Evolutionary conservation across 2,888 invertebrate genomes (phyloP).

Genomic region (Drosophila anceps): DNA sequence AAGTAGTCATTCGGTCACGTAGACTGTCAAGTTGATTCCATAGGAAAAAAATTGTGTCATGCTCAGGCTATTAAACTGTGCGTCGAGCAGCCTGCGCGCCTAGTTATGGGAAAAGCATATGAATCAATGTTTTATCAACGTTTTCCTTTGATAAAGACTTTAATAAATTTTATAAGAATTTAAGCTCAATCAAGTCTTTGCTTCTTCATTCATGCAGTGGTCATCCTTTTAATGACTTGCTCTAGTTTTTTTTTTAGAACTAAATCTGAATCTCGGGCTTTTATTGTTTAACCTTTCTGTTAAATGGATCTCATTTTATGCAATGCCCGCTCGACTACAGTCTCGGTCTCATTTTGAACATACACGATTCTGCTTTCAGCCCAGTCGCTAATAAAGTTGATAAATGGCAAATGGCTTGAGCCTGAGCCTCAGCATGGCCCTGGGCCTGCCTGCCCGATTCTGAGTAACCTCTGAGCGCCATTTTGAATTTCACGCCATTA

Average conservation of each 20-base stretch:
- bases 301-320: conserved; percentile 13
- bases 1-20: not conserved
- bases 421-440: not conserved
- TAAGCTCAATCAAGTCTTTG: not conserved
- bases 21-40: not conserved
- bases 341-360: not conserved
- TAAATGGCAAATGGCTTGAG: conserved; percentile 67
- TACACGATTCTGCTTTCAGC: conserved; percentile 15
- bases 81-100: too few relatives aligned
- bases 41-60: not conserved
- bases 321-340: conserved; percentile 15
- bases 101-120: too few relatives aligned
- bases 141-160: too few relatives aligned
- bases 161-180: too few relatives aligned
- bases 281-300: conserved; percentile 1
- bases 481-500: conserved; percentile 78
- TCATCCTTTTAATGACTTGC: too few relatives aligned
- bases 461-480: conserved; percentile 57
- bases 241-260: too few relatives aligned
- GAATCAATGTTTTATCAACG: too few relatives aligned
- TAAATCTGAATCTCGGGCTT: not conserved
- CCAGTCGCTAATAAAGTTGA: conserved; percentile 71
- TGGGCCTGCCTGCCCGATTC: not conserved
- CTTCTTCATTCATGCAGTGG: not conserved
- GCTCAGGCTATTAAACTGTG: too few relatives aligned